Evolutionary conservation across 2,113 vertebrate genomes (phyloP), one percentile per base, ranked within the genome.

Genomic region (Oophaga pumilio): DNA sequence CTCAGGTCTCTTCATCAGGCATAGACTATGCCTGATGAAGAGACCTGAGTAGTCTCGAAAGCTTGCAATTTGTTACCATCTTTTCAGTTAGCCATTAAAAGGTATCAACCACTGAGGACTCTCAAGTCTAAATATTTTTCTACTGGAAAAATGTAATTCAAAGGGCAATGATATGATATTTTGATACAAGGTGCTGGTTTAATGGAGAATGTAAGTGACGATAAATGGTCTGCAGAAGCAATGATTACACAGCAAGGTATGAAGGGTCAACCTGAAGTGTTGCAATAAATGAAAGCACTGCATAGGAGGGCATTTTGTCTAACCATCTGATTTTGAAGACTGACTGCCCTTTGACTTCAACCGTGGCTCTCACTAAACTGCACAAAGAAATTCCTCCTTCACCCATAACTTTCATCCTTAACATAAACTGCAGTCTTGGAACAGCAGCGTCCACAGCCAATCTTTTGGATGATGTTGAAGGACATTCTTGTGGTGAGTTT

Each of bases 361-460:
- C 8, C 7, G 24, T 10, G 1, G 22, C 8, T 24, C 14, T 24
- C 22, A 24, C 64, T 26, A 68, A 13, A 26, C 24, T 28, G 11
- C 2, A 68, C 11, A 69, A 69, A 69, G 26, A 69, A 66, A 64
- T 24, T 7, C 24, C 0, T 2, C 22, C 24, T 24, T 17, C n/a
- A 26, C 68, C 17, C 57, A 81, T 15, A 17, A 59, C 4, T 22
- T 8, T 90, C 93, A 94, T 94, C 92, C 93, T 96, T 93, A 96
- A 91, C 0, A 0, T 59, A 83, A 77, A 0, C 13, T 0, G 0
- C 89, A 99, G 97, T 83, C 80, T 99, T 91, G 97, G 96, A 76
- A 96, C 97, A 0, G 96, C 97, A 0, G 96, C 96, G 24, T 99
- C 98, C 8, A 99, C 97, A 0, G 97, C 97, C 60, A 99, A 99